Evolutionary conservation across 2,113 vertebrate genomes (phyloP).

Genomic region (Clupea harengus): DNA sequence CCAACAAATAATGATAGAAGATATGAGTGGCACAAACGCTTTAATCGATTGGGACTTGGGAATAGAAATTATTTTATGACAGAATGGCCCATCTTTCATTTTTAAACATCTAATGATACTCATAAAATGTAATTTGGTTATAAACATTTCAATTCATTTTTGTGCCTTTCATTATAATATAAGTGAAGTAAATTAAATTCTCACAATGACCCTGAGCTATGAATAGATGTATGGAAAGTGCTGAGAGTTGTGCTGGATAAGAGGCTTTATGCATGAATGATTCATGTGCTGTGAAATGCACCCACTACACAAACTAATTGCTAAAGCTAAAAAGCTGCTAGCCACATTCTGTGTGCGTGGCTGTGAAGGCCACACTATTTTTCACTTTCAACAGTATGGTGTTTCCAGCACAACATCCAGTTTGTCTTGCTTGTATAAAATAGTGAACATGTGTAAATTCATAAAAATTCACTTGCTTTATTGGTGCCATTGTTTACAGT

Average conservation of each 20-base stretch:
- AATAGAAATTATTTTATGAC: background rate
- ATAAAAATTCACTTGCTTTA: constrained; percentile 70
- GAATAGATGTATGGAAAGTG: constrained; percentile 44
- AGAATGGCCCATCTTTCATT: background rate
- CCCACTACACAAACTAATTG: background rate
- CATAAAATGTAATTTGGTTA: background rate
- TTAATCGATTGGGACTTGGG: background rate
- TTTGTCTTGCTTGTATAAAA: background rate
- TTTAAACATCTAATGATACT: background rate
- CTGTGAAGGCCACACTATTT: background rate
- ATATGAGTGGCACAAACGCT: background rate
- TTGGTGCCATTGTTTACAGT: constrained; percentile 51
- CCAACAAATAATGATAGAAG: background rate
- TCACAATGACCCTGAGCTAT: constrained; percentile 7
- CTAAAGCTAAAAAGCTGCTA: background rate
- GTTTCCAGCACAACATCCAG: background rate
- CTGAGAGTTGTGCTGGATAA: constrained; percentile 52
- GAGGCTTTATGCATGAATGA: constrained; percentile 53
- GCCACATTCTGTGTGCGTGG: background rate
- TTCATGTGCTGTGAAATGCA: constrained; percentile 31
- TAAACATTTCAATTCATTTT: background rate
- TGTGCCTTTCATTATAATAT: background rate
- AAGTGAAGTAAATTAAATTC: background rate
- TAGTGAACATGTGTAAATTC: background rate
- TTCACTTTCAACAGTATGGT: background rate